A percentile compares a stretch with the other conserved stretches of the same genome.
Conservation (phyloP, 2,113 vertebrate species). For the Petrocephalus zakoni region DNA sequence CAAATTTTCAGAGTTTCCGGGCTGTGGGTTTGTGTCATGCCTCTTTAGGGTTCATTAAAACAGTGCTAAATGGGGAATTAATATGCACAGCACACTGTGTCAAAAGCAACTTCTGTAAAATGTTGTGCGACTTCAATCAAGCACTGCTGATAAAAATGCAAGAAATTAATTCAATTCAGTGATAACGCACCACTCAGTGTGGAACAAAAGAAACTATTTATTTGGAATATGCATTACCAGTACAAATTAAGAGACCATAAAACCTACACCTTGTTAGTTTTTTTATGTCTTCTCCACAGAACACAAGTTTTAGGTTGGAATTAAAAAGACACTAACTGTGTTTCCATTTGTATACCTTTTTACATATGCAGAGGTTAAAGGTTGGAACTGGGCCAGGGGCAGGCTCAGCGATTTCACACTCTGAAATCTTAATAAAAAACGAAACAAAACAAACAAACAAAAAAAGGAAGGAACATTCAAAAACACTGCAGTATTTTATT, state of each 20-base stretch:
- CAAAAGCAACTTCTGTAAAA: not conserved
- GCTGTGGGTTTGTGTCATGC: not conserved
- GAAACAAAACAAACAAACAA: conserved; percentile 37
- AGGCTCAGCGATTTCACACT: conserved; percentile 64
- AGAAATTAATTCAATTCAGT: conserved; percentile 22
- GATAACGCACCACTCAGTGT: conserved; percentile 49
- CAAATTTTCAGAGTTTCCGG: not conserved
- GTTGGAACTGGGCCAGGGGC: conserved; percentile 75
- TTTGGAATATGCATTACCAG: conserved; percentile 94
- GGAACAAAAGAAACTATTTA: conserved; percentile 94
- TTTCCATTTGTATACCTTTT: conserved; percentile 63
- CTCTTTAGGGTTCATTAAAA: not conserved
- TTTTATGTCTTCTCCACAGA: conserved; percentile 70
- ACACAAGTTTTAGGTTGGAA: conserved; percentile 67
- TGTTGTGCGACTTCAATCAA: not conserved
- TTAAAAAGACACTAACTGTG: conserved; percentile 69
- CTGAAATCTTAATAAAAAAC: conserved; percentile 61
- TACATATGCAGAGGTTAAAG: conserved; percentile 79
- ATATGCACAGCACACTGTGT: not conserved
- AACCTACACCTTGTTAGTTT: conserved; percentile 82
- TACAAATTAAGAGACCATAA: conserved; percentile 94
- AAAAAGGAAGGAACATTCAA: conserved; percentile 64
- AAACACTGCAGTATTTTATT: conserved; percentile 67
- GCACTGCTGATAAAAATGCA: conserved; percentile 13
- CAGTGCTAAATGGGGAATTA: not conserved